Conservation (phyloP, 2,797 vertebrate species). For the Microctenopoma steveboyesi region DNA sequence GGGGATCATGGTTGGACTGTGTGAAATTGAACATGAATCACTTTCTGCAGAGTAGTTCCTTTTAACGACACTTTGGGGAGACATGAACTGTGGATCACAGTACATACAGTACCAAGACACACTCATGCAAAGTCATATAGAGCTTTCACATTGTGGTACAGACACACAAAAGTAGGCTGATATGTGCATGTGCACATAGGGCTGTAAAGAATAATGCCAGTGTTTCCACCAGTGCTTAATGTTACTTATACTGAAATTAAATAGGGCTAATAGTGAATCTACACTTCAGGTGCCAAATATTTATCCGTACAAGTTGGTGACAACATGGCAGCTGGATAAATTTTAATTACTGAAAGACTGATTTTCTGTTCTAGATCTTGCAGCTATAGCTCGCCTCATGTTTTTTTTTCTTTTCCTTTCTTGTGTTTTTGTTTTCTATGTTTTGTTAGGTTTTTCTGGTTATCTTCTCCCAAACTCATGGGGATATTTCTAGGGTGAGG, state of each 20-base stretch:
- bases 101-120: not conserved
- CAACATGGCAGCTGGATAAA: constrained; percentile 3
- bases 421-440: too few species aligned
- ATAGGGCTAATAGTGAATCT: constrained; percentile 1
- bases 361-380: too few species aligned
- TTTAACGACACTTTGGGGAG: constrained; percentile 63
- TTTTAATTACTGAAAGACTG: constrained; percentile 10
- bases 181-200: not conserved
- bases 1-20: constrained; percentile 49
- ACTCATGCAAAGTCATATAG: not conserved
- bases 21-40: constrained; percentile 77
- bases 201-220: not conserved
- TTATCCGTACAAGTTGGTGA: constrained; percentile 12
- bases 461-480: too few species aligned
- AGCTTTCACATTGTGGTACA: not conserved
- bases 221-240: not conserved
- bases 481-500: too few species aligned
- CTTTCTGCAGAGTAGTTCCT: constrained; percentile 56
- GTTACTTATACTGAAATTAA: constrained; percentile 17
- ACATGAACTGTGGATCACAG: constrained; percentile 13
- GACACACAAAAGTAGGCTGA: not conserved
- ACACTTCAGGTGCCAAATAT: constrained; percentile 11
- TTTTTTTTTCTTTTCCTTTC: too few species aligned
- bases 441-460: too few species aligned
- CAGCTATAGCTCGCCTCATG: too few species aligned